These are phyloP conservation scores for Hemibagrus guttatus DNA, from an alignment of 2,797 vertebrate genomes.

Conservation along the genomic window DNA sequence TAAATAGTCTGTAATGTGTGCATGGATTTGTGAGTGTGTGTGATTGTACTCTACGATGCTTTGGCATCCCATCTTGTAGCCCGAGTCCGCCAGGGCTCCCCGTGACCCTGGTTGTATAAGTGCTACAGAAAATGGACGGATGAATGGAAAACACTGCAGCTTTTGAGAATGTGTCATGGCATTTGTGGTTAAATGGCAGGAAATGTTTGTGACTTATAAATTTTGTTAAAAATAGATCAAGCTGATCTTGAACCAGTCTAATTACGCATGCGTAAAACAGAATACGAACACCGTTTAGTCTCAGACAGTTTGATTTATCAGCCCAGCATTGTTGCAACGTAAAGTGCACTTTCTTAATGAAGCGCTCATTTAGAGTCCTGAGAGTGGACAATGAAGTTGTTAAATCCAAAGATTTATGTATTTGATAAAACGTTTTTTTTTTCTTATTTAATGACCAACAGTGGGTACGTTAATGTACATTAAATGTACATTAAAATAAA, in stretches of 20 bases:
- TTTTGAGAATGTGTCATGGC: not conserved
- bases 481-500: not conserved
- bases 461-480: no score
- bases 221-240: not conserved
- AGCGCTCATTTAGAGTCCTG: not conserved
- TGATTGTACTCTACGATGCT: no score
- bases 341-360: not conserved
- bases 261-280: not conserved
- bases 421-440: constrained; percentile 1
- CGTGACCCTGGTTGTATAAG: no score
- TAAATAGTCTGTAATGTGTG: no score
- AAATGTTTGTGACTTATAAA: not conserved
- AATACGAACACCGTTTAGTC: not conserved
- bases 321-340: not conserved
- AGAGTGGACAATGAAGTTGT: not conserved
- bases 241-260: not conserved
- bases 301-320: not conserved
- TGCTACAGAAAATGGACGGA: no score
- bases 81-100: no score
- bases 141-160: not conserved
- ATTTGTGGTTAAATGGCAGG: not conserved
- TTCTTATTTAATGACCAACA: not conserved
- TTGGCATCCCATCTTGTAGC: no score
- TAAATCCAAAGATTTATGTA: not conserved
- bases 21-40: no score